Percentiles rank a stretch among this genome's conserved stretches.
phyloP scores from a whole-genome alignment of 2,888 invertebrate species.

The Metacarcinus magister region DNA sequence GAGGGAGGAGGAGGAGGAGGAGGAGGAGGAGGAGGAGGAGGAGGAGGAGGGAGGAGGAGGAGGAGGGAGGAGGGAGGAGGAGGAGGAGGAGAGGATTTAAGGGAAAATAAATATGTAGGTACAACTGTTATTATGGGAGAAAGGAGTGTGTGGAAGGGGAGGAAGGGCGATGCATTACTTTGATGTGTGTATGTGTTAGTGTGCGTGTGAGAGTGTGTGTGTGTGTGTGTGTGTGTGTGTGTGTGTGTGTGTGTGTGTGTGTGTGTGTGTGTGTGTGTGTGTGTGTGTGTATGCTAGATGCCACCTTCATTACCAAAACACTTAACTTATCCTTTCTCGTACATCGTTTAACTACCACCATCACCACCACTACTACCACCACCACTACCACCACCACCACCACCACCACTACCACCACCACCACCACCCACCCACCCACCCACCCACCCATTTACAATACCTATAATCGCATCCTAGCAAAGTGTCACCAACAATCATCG shows the following conservation, averaged over 20 bases:
- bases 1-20: too few species aligned
- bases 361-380: too few species aligned
- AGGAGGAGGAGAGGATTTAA: neutral
- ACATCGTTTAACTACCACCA: too few species aligned
- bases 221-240: conserved; percentile 26
- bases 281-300: neutral
- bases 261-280: conserved; percentile 17
- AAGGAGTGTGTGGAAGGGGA: too few species aligned
- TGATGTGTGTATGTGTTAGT: neutral
- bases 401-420: neutral
- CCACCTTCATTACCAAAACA: too few species aligned
- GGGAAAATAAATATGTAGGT: neutral
- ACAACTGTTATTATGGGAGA: neutral
- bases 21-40: neutral
- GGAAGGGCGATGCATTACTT: neutral
- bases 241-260: conserved; percentile 42
- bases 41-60: neutral
- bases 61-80: too few species aligned
- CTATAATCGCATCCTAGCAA: too few species aligned
- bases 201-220: neutral
- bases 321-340: too few species aligned
- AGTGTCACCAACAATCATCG: neutral
- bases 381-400: too few species aligned
- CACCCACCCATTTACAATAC: too few species aligned
- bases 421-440: neutral